phyloP scores from a whole-genome alignment of 2,888 invertebrate species.

The Atherix ibis region DNA sequence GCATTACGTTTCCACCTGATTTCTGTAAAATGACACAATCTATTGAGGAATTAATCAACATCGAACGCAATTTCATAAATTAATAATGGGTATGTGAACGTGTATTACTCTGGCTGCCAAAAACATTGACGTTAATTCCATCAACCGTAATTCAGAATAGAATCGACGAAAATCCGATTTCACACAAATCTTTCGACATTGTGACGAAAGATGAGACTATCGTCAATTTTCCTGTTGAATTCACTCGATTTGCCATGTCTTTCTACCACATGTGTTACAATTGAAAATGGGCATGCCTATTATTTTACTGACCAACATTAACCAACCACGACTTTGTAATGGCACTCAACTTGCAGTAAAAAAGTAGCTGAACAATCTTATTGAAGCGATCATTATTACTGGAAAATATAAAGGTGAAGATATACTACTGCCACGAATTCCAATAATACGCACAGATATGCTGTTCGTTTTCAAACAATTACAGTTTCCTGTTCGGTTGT shows the following conservation, averaged over 20 bases:
- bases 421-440: slow-evolving; percentile 20
- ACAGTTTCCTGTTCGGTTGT: slow-evolving; percentile 19
- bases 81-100: slow-evolving; percentile 12
- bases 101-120: slow-evolving; percentile 12
- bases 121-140: slow-evolving; percentile 9
- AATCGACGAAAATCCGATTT: slow-evolving; percentile 5
- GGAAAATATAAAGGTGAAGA: slow-evolving; percentile 13
- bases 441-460: slow-evolving; percentile 20
- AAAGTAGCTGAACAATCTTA: slow-evolving; percentile 17
- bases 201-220: slow-evolving; percentile 9
- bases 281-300: slow-evolving; percentile 17
- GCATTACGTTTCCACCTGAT: too few relatives aligned
- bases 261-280: slow-evolving; percentile 12
- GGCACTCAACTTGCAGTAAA: slow-evolving; percentile 16
- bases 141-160: slow-evolving; percentile 10
- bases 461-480: slow-evolving; percentile 16
- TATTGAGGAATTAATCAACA: too few relatives aligned
- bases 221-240: slow-evolving; percentile 13
- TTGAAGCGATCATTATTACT: slow-evolving; percentile 15
- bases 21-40: too few relatives aligned
- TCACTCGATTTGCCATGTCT: slow-evolving; percentile 12
- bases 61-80: slow-evolving; percentile 9
- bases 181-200: slow-evolving; percentile 11
- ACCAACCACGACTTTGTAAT: slow-evolving; percentile 17
- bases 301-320: slow-evolving; percentile 16